A percentile compares a stretch with the other conserved stretches of the same genome.
These are phyloP conservation scores for Sphaerophoria rueppellii DNA, from an alignment of 2,888 invertebrate species.

Conservation along the genomic window DNA sequence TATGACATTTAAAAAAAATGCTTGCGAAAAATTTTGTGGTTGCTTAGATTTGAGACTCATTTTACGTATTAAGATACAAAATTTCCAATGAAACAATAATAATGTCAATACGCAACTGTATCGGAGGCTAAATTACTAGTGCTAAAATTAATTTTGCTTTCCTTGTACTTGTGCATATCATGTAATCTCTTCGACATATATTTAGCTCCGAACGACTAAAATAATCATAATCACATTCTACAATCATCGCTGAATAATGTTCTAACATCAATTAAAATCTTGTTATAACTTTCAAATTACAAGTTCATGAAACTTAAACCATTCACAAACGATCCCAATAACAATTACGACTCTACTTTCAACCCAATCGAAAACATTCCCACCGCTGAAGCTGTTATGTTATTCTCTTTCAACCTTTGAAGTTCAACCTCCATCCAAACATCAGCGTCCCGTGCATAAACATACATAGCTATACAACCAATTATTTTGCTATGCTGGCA, in stretches of 20 bases:
- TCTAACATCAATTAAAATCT: conserved; percentile 61
- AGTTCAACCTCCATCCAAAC: not conserved
- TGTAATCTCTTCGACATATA: not conserved
- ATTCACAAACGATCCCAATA: conserved; percentile 60
- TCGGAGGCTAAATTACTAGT: too few species aligned
- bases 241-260: conserved; percentile 20
- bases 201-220: not conserved
- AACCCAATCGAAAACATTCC: conserved; percentile 8
- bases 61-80: too few species aligned
- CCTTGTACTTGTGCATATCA: too few species aligned
- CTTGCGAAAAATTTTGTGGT: too few species aligned
- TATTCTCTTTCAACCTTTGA: not conserved
- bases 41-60: too few species aligned
- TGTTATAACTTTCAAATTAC: conserved; percentile 62
- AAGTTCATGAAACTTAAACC: conserved; percentile 64
- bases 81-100: too few species aligned
- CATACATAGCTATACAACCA: not conserved
- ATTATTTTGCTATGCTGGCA: conserved; percentile 50
- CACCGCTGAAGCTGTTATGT: too few species aligned
- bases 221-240: conserved; percentile 4
- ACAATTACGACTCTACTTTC: conserved; percentile 50
- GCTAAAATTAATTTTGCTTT: too few species aligned
- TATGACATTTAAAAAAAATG: too few species aligned
- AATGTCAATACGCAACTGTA: too few species aligned
- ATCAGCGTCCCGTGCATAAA: not conserved